Conservation (phyloP, 1,140 invertebrate genomes). For the Drosophila lini region DNA sequence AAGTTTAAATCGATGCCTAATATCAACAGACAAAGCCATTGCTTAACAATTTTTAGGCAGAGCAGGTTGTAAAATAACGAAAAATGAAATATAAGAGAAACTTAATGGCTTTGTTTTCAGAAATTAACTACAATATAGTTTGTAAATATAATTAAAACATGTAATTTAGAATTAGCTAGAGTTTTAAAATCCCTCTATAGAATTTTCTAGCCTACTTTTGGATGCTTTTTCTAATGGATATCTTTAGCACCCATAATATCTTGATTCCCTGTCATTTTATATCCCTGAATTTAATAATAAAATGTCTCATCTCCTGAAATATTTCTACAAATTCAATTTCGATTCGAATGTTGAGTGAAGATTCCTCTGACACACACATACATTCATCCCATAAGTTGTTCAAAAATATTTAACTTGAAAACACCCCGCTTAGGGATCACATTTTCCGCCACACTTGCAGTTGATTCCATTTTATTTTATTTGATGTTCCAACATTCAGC, state of each 20-base stretch:
- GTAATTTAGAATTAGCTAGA: background rate
- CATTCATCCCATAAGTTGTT: background rate
- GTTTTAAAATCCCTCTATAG: background rate
- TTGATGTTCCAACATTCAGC: slow-evolving; percentile 6
- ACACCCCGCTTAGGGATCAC: slow-evolving; percentile 5
- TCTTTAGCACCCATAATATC: too few species aligned
- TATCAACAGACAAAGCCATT: background rate
- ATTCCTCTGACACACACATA: background rate
- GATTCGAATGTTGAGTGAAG: background rate
- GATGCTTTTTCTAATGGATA: too few species aligned
- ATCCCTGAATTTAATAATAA: background rate
- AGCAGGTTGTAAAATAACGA: background rate
- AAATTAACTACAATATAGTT: background rate
- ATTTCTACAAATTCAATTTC: background rate
- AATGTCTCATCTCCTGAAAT: background rate
- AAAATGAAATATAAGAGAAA: background rate
- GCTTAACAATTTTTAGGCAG: background rate
- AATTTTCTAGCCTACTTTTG: too few species aligned
- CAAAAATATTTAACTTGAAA: slow-evolving; percentile 10
- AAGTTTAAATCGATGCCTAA: background rate
- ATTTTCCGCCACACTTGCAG: slow-evolving; percentile 8
- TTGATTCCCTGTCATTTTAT: background rate
- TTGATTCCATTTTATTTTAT: slow-evolving; percentile 21
- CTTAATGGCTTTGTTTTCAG: background rate
- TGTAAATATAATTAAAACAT: background rate